Evolutionary conservation across 1,140 invertebrate genomes (phyloP), one percentile per base, ranked within the genome.

Genomic region (Charaxes varanes): DNA sequence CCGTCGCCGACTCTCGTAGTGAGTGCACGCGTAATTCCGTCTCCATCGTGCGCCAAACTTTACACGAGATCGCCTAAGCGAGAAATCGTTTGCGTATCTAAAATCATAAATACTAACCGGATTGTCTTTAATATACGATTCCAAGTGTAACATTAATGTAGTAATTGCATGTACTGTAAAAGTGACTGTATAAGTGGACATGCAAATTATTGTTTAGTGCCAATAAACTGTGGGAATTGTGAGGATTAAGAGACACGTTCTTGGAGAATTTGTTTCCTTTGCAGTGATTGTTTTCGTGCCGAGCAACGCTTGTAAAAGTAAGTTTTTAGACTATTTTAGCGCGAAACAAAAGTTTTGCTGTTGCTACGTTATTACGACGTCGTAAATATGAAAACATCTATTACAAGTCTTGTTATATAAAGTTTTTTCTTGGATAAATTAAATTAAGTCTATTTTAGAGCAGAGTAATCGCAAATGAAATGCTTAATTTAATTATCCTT

Each of bases 141-240:
- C n/a, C n/a, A n/a, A n/a, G n/a, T n/a, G n/a, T 26, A 12, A 11
- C 13, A 26, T 23, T 23, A 8, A 8, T 23, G n/a, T 12, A 27
- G 5, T 45, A 41, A 41, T 49, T 18, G 38, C 37, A 37, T 12
- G 13, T 12, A 3, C 21, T 28, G 23, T 53, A 58, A 51, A 59
- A 69, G 68, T 76, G 68, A 65, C 66, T 62, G 59, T 66, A 62
- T 24, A 50, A 62, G 67, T 71, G 65, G 57, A 69, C 55, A 57
- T 55, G 37, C 37, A 42, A 50, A 53, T 56, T 57, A 60, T 45
- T 50, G 41, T 56, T 57, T 58, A 46, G 60, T 68, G 63, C 37
- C 42, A 53, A 37, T 52, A 51, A 61, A 57, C 61, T 69, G 65
- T 70, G 65, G 53, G n/a, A 52, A 57, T 54, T 53, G 57, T 60